phyloP scores from a whole-genome alignment of 2,113 vertebrate species.

The Alexandromys fortis region DNA sequence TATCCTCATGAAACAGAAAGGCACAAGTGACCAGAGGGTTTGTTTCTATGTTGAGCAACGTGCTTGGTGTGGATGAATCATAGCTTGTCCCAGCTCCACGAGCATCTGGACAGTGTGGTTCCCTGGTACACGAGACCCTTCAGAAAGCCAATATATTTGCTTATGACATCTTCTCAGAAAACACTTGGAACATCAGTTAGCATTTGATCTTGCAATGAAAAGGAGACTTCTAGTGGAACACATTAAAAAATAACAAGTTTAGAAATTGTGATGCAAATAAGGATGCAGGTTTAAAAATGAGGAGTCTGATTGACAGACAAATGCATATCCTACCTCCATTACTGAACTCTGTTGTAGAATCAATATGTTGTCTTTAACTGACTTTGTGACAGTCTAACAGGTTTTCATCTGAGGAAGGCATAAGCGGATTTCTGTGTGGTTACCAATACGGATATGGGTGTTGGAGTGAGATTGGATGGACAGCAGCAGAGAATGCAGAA shows the following conservation, averaged over 20 bases:
- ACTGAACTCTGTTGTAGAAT: not conserved
- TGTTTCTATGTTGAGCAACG: not conserved
- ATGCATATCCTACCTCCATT: not conserved
- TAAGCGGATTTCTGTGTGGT: not conserved
- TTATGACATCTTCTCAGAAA: not conserved
- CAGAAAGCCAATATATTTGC: not conserved
- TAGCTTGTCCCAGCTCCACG: not conserved
- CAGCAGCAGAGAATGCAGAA: not conserved
- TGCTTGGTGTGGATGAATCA: too few relatives aligned
- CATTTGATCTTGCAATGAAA: not conserved
- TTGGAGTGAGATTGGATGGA: not conserved
- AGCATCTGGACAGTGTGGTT: not conserved
- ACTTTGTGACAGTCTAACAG: not conserved
- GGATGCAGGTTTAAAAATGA: not conserved
- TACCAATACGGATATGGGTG: not conserved
- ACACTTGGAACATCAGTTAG: not conserved
- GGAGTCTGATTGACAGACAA: not conserved
- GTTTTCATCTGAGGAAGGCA: not conserved
- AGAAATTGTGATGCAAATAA: not conserved
- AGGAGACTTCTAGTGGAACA: too few relatives aligned
- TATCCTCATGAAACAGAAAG: not conserved
- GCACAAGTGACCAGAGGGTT: not conserved
- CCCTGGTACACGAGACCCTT: not conserved
- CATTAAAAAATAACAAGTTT: not conserved
- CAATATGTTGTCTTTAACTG: fast-evolving